Evolutionary conservation across 2,797 vertebrate genomes (phyloP), one percentile per base, ranked within the genome.

Genomic region (Melopsittacus undulatus): DNA sequence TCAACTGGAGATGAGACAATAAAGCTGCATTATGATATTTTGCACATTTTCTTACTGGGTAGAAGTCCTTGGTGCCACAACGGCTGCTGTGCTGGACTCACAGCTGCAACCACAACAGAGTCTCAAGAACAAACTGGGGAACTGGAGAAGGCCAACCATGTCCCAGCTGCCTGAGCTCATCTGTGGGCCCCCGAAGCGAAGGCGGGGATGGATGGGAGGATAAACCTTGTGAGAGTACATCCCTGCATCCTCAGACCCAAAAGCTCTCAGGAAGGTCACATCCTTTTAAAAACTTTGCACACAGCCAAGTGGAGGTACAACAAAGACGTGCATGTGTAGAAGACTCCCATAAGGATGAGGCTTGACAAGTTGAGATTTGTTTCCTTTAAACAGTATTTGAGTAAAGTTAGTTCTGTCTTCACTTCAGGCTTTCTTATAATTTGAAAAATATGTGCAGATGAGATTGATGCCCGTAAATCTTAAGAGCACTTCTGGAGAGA

Each of bases 71-170:
- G 4, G 68, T 52, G 49, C 74, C 46, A 30, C 62, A 57, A 18
- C 1, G 38, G 49, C 45, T 19, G 52, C 87, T 4, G 32, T 1
- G 29, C 23, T 10, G 32, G 38, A 5, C 54, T 18, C 30, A 26
- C 59, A 76, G 76, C 89, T 85, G 75, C 19, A 52, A 80, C 92
- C 92, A 81, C 80, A 77, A 14, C 26, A 34, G 43, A 4, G 45
- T 36, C 75, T 32, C 59, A 26, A 67, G 76, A 67, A 70, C 46
- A 62, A 67, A 46, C 14, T 38, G 62, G 32, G 79, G 78, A 84
- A 54, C 45, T 46, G 24, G 24, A 49, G 61, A 48, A 72, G 51
- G 51, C n/a, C 34, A n/a, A 59, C 21, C 42, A 12, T 34, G 64
- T 29, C 57, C 17, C 36, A 70, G 79, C 42, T 49, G 57, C 27